Base-by-base conservation (phyloP, 1,140 invertebrate genomes). In the Dinoponera quadriceps region DNA sequence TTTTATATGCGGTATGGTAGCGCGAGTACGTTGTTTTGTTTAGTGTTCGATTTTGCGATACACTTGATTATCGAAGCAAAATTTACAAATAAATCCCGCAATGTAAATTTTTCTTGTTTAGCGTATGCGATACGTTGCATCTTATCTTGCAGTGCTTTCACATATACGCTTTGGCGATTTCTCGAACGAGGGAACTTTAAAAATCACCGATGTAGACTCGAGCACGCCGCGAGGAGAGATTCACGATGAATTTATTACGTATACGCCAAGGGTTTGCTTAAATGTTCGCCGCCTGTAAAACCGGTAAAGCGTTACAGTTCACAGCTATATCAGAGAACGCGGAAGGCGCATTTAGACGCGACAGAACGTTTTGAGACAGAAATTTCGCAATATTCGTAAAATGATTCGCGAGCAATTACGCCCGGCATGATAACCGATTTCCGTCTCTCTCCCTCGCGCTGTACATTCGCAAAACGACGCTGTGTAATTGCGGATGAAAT, bases 401-500 rank as follows among this genome's bases (percentile, higher is more conserved):
- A 54, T 25, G 75, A 80, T 71, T 80, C 51, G 65, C 25, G 51
- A 80, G 25, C 71, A 80, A 71, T 80, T 71, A 69, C 49, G 51
- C 20, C n/a, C 13, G 33, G 22, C 75, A 22, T 29, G 51, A 80
- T 59, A 80, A 80, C 51, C 51, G 51, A 69, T 69, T 18, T 33
- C 29, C 11, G 11, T 63, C 60, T 38, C 29, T 38, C 51, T 27
- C 48, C 22, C 16, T 9, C 48, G 55, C 33, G 71, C 57, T 63
- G 27, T 60, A 57, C 38, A 49, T 71, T 71, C 20, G 29, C 65
- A 27, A 25, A 85, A 38, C 27, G 29, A n/a, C 4, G 18, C 9
- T 44, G 27, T 51, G 55, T 86, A 86, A 85, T 87, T 87, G 71
- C 60, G 65, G 80, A 29, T 18, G 66, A 86, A 86, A 87, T 73